A percentile compares a stretch with the other conserved stretches of the same genome.
These are phyloP conservation scores for Timema podura DNA, from an alignment of 2,888 invertebrate genomes.

Conservation along the genomic window DNA sequence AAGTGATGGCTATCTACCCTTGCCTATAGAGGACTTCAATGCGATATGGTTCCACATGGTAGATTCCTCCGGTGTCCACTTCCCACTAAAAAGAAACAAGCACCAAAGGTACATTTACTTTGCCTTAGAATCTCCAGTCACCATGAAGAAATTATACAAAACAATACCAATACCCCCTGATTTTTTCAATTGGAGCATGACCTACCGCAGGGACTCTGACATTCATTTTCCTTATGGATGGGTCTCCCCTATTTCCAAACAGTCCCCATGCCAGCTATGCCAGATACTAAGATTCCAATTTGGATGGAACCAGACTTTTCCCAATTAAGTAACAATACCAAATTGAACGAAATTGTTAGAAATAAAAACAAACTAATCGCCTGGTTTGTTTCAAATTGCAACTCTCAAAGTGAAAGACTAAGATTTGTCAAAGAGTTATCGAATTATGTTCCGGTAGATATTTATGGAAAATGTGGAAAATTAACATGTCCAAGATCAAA, in stretches of 20 bases:
- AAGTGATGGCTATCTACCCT: constrained; percentile 10
- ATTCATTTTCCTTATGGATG: constrained; percentile 10
- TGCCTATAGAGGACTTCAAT: constrained; percentile 9
- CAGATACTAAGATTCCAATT: not conserved
- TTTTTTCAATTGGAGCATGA: constrained; percentile 14
- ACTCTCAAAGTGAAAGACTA: constrained; percentile 50
- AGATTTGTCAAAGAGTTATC: constrained; percentile 53
- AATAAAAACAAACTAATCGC: constrained; percentile 34
- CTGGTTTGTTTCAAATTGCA: constrained; percentile 61
- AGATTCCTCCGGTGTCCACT: not conserved
- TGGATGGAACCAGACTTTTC: constrained; percentile 3
- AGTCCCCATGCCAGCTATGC: not conserved
- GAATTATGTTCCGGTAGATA: constrained; percentile 57
- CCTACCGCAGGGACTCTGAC: not conserved
- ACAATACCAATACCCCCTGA: not conserved
- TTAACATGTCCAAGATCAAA: constrained; percentile 6
- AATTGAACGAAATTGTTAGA: not conserved
- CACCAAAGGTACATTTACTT: constrained; percentile 12
- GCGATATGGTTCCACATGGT: constrained; percentile 4
- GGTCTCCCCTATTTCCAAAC: constrained; percentile 2
- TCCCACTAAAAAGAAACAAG: not conserved
- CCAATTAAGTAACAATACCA: not conserved
- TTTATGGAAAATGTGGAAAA: constrained; percentile 58
- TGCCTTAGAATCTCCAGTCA: constrained; percentile 6
- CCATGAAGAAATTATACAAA: not conserved